Evolutionary conservation across 2,113 vertebrate genomes (phyloP).

Genomic region (Chroicocephalus ridibundus): DNA sequence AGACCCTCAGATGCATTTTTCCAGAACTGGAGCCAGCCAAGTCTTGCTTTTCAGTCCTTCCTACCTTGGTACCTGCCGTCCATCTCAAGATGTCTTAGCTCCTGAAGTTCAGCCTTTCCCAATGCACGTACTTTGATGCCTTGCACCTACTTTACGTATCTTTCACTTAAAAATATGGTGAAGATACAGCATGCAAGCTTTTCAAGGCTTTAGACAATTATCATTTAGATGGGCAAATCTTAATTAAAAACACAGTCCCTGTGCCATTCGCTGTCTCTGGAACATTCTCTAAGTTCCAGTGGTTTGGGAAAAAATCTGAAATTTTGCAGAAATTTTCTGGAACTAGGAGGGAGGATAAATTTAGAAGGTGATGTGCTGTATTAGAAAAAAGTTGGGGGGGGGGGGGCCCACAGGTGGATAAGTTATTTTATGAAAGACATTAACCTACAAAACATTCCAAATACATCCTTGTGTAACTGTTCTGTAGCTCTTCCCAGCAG

Average conservation of each 20-base stretch:
- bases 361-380: background rate
- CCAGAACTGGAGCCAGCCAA: background rate
- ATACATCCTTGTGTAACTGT: background rate
- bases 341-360: background rate
- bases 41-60: background rate
- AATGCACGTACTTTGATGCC: background rate
- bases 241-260: background rate
- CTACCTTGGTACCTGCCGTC: background rate
- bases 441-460: background rate
- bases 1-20: background rate
- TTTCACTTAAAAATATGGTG: background rate
- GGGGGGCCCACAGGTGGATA: background rate
- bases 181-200: background rate
- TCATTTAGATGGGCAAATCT: background rate
- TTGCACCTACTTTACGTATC: background rate
- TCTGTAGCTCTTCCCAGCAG: background rate
- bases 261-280: background rate
- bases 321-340: background rate
- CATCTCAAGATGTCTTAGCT: background rate
- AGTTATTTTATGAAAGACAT: background rate
- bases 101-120: background rate
- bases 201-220: background rate
- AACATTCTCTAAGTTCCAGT: background rate
- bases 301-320: background rate
- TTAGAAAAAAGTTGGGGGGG: accelerated